phyloP scores from a whole-genome alignment of 64 coral and sea anemone genomes.

The Anthopleura sola region DNA sequence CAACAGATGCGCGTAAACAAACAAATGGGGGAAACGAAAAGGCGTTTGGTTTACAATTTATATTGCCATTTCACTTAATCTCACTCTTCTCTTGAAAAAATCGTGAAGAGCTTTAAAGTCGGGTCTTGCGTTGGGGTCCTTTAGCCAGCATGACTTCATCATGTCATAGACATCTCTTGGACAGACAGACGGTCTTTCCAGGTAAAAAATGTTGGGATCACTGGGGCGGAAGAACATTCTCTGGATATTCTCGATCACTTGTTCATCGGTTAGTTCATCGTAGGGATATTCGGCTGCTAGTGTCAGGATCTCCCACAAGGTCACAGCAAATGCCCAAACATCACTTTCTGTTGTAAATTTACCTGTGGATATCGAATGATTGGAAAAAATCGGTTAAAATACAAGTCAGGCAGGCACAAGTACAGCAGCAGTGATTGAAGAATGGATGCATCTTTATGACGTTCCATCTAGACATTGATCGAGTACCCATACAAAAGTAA shows the following conservation, averaged over 20 bases:
- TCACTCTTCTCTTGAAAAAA: constrained; percentile 59
- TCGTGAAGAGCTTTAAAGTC: constrained; percentile 53
- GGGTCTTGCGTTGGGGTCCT: constrained; percentile 41
- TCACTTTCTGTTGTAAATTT: constrained; percentile 91
- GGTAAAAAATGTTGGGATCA: constrained; percentile 13
- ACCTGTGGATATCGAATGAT: constrained; percentile 30
- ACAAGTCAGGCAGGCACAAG: no score
- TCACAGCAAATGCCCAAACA: constrained; percentile 93
- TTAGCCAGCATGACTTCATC: constrained; percentile 75
- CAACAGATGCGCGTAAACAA: no score
- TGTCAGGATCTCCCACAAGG: constrained; percentile 92
- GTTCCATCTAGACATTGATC: no score
- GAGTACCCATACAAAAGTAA: no score
- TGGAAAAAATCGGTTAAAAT: background rate
- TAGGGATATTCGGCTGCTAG: constrained; percentile 82
- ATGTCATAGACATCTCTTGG: constrained; percentile 73
- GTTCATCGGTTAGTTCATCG: constrained; percentile 63
- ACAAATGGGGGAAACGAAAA: background rate
- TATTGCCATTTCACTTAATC: constrained; percentile 65
- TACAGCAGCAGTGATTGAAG: no score
- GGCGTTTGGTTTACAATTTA: background rate
- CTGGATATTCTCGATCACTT: constrained; percentile 89
- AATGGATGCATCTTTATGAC: no score
- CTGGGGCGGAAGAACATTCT: constrained; percentile 58
- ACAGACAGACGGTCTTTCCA: constrained; percentile 65